phyloP scores from a whole-genome alignment of 2,797 vertebrate genomes.

The Catostomus latipinnis region DNA sequence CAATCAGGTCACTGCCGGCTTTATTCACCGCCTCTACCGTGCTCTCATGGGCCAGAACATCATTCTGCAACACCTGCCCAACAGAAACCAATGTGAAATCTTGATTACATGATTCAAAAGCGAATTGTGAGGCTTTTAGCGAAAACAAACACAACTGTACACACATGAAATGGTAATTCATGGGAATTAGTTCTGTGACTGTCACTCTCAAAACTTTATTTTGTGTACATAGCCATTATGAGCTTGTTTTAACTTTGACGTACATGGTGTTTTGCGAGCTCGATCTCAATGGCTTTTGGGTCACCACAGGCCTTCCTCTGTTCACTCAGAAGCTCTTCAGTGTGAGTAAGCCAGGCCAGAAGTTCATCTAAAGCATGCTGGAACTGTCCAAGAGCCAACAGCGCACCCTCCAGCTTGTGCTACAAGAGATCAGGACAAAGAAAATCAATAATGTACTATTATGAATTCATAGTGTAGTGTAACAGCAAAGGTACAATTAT shows the following conservation, averaged over 20 bases:
- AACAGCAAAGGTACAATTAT: too few species aligned
- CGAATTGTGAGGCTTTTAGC: neutral
- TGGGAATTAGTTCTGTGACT: too few species aligned
- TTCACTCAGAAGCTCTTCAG: constrained; percentile 91
- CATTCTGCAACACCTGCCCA: constrained; percentile 92
- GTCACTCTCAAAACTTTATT: too few species aligned
- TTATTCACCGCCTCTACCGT: constrained; percentile 94
- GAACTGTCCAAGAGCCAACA: constrained; percentile 96
- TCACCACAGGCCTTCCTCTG: constrained; percentile 93
- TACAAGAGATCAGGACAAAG: constrained; percentile 67
- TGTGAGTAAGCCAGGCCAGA: constrained; percentile 93
- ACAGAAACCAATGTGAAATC: neutral
- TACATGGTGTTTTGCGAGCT: constrained; percentile 98
- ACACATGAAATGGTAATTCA: too few species aligned
- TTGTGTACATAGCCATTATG: neutral
- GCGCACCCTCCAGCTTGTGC: constrained; percentile 97
- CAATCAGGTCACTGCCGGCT: constrained; percentile 91
- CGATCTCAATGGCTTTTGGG: constrained; percentile 97
- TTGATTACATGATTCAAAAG: neutral
- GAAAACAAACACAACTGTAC: neutral
- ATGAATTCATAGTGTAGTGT: too few species aligned
- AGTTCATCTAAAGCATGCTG: constrained; percentile 97
- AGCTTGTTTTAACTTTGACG: neutral
- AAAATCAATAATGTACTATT: neutral
- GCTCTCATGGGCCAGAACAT: constrained; percentile 93